These are phyloP conservation scores for Mythimna lalbum DNA, from an alignment of 2,888 invertebrate species.

Conservation along the genomic window DNA sequence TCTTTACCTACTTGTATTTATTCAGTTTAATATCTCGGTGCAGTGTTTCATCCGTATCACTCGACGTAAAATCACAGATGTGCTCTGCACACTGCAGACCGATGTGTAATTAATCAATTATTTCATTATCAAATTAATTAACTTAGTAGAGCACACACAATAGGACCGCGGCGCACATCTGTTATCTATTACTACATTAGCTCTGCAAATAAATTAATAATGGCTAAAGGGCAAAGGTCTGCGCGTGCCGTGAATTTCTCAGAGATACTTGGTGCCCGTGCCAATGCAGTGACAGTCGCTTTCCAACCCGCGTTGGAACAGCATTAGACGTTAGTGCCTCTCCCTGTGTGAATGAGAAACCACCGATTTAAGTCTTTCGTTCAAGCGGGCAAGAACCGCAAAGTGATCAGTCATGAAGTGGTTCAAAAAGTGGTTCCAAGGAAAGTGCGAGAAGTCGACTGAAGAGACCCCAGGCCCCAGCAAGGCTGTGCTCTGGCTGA, in stretches of 20 bases:
- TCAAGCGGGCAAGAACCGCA: constrained; percentile 92
- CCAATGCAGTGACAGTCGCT: constrained; percentile 72
- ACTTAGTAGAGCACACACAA: constrained; percentile 80
- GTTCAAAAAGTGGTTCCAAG: constrained; percentile 92
- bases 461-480: constrained; percentile 64
- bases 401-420: constrained; percentile 91
- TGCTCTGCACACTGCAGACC: constrained; percentile 57
- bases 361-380: constrained; percentile 91
- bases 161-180: constrained; percentile 79
- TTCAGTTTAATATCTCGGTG: constrained; percentile 33
- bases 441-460: constrained; percentile 87
- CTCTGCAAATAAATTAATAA: constrained; percentile 85
- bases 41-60: constrained; percentile 44
- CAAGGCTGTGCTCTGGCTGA: constrained; percentile 65
- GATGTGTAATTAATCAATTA: constrained; percentile 65
- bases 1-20: constrained; percentile 12
- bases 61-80: constrained; percentile 64
- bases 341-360: constrained; percentile 90
- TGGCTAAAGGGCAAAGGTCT: constrained; percentile 86
- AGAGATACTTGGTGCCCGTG: constrained; percentile 62
- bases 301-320: constrained; percentile 69
- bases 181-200: constrained; percentile 82
- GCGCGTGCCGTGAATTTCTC: constrained; percentile 82
- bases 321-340: constrained; percentile 58
- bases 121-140: constrained; percentile 81